Conservation (phyloP, 2,113 vertebrate species). For the Nipponia nippon region DNA sequence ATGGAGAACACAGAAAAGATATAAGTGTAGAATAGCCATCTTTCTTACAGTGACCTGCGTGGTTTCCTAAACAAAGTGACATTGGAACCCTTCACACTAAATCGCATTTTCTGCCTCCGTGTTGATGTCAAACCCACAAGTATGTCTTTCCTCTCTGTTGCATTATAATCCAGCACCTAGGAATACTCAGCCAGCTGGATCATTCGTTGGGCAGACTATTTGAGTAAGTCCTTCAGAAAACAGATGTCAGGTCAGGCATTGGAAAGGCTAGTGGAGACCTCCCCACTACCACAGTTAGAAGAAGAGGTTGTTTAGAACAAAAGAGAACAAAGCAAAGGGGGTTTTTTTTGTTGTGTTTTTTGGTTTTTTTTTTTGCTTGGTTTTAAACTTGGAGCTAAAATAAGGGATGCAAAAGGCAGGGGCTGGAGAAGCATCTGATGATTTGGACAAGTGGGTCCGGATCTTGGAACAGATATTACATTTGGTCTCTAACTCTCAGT, state of each 20-base stretch:
- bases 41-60: neutral
- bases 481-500: neutral
- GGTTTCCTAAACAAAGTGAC: neutral
- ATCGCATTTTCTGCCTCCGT: neutral
- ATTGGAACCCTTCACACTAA: neutral
- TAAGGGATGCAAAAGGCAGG: neutral
- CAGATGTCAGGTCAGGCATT: neutral
- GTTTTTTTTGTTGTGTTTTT: neutral
- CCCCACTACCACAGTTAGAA: neutral
- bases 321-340: neutral
- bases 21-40: neutral
- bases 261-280: neutral
- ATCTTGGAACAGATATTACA: neutral
- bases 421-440: neutral
- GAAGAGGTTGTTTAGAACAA: neutral
- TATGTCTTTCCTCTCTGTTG: neutral
- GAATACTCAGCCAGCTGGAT: neutral
- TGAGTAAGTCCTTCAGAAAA: constrained; percentile 21
- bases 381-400: neutral
- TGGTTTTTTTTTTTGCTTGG: neutral
- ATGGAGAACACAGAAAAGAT: neutral
- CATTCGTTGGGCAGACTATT: neutral
- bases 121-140: neutral
- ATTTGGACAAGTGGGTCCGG: neutral
- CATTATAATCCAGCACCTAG: neutral